Base-by-base conservation (phyloP, 2,797 vertebrate species). In the Microchirus variegatus region DNA sequence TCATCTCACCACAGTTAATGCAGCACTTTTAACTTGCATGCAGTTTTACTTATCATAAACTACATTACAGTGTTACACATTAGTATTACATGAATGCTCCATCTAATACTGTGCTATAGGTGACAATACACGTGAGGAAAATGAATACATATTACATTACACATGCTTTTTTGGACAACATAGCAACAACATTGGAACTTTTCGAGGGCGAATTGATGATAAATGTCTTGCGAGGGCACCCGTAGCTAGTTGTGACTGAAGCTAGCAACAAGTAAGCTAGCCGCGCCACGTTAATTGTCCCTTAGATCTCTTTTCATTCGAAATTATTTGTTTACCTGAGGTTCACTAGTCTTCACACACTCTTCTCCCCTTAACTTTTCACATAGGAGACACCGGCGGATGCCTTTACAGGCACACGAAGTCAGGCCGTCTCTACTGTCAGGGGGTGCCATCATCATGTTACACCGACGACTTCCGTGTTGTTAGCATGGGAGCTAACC, bases 331-430 rank as follows among this genome's bases (percentile, higher is more conserved):
- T 42, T 13, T 46, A 90, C 90, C 85, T 82, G 58, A 6, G 13
- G 4, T 35, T 37, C 59, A 11, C 9, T 50, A 2, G n/a, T 14
- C 3, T 67, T 19, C 1, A 13, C 0, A 0, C 42, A 17, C 14
- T 1, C 16, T 4, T 52, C 57, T 3, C 9, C 54, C 8, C 59
- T 77, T 0, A 26, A 1, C 3, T 10, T 9, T 44, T 91, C 89
- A 60, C 89, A 91, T 0, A 67, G 2, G 0, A 91, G 79, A 82
- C 89, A 91, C 9, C 59, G 59, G 4, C 89, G 56, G 2, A 88
- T 48, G 10, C 89, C 89, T 86, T 91, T 91, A 75, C 89, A 91
- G 5, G 26, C 83, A 13, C 89, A 91, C 0, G 18, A 5, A 61
- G 16, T 0, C 0, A 0, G 45, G 0, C 15, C 17, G 11, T 22